Evolutionary conservation across 2,888 invertebrate genomes (phyloP).

Genomic region (Alviniconcha strummeri): DNA sequence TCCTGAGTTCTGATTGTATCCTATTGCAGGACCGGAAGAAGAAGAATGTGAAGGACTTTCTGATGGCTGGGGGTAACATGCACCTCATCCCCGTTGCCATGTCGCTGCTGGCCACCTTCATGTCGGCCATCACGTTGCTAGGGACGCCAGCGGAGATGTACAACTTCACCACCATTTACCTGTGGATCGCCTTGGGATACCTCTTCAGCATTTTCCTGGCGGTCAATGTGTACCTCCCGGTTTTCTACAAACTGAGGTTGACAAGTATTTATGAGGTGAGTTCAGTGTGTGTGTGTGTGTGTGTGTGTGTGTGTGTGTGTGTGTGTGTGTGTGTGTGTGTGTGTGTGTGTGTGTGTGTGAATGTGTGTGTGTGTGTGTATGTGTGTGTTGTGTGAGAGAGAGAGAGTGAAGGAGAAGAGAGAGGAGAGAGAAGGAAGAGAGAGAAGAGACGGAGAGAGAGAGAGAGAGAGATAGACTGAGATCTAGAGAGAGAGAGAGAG

Average conservation of each 20-base stretch:
- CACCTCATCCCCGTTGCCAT: constrained; percentile 58
- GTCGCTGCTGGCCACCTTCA: constrained; percentile 63
- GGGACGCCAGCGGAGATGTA: constrained; percentile 71
- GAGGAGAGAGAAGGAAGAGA: too few relatives aligned
- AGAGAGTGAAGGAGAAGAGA: too few relatives aligned
- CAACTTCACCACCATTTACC: constrained; percentile 63
- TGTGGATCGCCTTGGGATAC: constrained; percentile 63
- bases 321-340: neutral
- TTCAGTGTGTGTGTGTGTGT: neutral
- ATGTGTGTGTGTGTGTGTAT: too few relatives aligned
- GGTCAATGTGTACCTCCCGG: constrained; percentile 59
- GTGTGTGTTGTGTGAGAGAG: too few relatives aligned
- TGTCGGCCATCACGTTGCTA: constrained; percentile 63
- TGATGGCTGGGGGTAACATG: constrained; percentile 69
- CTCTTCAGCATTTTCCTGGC: constrained; percentile 61
- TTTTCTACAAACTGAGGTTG: constrained; percentile 59
- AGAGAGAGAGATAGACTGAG: too few relatives aligned
- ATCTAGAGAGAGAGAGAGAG: too few relatives aligned
- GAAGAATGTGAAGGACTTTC: constrained; percentile 58
- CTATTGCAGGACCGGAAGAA: constrained; percentile 50
- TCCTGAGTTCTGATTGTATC: too few relatives aligned
- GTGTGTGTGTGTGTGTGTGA: neutral
- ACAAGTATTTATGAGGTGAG: constrained; percentile 65
- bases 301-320: neutral
- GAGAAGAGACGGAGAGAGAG: too few relatives aligned